A percentile compares a stretch with the other conserved stretches of the same genome.
phyloP scores from a whole-genome alignment of 23 tunicate genomes.

The Phallusia fumigata region DNA sequence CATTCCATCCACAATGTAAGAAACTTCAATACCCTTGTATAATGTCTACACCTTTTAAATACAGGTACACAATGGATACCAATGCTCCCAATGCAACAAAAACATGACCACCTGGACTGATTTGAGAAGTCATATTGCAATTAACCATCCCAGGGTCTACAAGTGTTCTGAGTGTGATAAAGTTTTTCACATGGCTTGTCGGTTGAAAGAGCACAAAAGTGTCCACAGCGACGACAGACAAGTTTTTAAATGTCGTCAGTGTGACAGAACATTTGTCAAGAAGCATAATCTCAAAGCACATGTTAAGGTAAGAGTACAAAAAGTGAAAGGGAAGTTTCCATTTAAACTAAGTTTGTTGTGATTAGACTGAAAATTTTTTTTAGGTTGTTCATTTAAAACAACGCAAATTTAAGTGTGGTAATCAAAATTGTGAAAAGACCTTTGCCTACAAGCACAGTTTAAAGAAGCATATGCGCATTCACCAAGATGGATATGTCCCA shows the following conservation, averaged over 20 bases:
- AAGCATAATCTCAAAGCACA: conserved; percentile 58
- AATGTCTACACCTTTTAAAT: not conserved
- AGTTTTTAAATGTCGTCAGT: conserved; percentile 51
- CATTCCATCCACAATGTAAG: too few relatives aligned
- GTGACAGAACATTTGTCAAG: conserved; percentile 57
- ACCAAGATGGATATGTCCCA: conserved; percentile 36
- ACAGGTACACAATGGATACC: conserved; percentile 57
- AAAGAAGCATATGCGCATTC: conserved; percentile 36
- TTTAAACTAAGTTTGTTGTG: not conserved
- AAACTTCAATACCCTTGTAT: too few relatives aligned
- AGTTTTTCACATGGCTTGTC: conserved; percentile 37
- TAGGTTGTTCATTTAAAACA: conserved; percentile 33
- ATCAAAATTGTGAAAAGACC: conserved; percentile 28
- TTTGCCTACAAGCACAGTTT: conserved; percentile 51
- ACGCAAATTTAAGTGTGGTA: conserved; percentile 29
- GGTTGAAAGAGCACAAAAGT: conserved; percentile 42
- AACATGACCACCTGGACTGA: conserved; percentile 50
- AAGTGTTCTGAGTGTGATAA: conserved; percentile 55
- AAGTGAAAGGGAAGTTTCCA: not conserved
- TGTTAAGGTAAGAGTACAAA: conserved; percentile 23
- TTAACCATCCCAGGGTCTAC: conserved; percentile 29
- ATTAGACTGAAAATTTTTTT: not conserved
- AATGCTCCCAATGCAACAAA: conserved; percentile 36
- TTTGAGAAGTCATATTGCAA: conserved; percentile 32
- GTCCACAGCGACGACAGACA: conserved; percentile 36